Conservation (phyloP, 2,113 vertebrate species). For the Melanocharis versteri region DNA sequence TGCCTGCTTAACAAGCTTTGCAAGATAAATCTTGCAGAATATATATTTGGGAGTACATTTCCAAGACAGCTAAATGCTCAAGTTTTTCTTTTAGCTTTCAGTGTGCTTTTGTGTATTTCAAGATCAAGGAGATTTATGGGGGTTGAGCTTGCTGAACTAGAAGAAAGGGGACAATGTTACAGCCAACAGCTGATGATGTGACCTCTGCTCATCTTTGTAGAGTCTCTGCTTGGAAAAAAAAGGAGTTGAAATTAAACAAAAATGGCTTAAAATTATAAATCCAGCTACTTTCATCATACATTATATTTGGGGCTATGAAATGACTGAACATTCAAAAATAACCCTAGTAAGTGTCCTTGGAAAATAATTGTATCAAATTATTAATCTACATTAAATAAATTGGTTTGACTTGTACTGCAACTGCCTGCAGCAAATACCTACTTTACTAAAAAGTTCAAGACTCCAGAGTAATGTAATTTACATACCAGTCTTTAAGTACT, state of each 20-base stretch:
- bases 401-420: constrained; percentile 20
- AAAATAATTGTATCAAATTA: constrained; percentile 38
- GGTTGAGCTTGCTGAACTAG: background rate
- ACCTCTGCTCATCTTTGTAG: constrained; percentile 30
- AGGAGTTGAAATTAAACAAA: constrained; percentile 15
- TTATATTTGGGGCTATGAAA: background rate
- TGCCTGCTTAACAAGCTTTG: constrained; percentile 26
- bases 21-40: background rate
- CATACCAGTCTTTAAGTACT: constrained; percentile 1
- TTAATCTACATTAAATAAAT: constrained; percentile 47
- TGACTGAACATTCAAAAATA: constrained; percentile 9
- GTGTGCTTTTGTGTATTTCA: constrained; percentile 10
- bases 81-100: constrained; percentile 13
- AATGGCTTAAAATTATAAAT: background rate
- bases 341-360: background rate
- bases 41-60: constrained; percentile 25
- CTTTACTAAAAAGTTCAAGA: background rate
- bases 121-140: constrained; percentile 14
- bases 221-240: background rate
- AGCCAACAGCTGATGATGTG: constrained; percentile 28
- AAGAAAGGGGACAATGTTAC: background rate
- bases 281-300: background rate
- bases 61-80: background rate
- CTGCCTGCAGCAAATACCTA: constrained; percentile 7
- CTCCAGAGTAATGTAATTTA: constrained; percentile 3